phyloP scores from a whole-genome alignment of 2,888 invertebrate species.

The Danaus chrysippus region DNA sequence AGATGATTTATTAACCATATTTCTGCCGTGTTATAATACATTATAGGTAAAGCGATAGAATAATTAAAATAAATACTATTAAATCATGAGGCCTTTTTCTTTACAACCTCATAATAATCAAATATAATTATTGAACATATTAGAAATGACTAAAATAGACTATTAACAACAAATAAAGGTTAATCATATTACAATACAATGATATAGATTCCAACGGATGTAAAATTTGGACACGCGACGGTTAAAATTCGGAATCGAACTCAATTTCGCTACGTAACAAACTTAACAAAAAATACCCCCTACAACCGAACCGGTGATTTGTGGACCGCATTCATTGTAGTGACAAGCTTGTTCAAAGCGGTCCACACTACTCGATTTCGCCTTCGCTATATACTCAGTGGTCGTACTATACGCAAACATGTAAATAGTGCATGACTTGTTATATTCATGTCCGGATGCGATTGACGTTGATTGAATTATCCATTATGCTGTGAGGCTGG shows the following conservation, averaged over 20 bases:
- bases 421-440: constrained; percentile 55
- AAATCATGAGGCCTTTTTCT: too few relatives aligned
- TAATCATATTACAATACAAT: background rate
- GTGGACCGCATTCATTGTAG: constrained; percentile 73
- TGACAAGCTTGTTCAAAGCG: constrained; percentile 66
- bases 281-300: constrained; percentile 65
- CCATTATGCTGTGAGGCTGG: constrained; percentile 40
- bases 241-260: constrained; percentile 60
- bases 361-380: constrained; percentile 53
- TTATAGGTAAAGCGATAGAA: background rate
- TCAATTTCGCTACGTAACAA: constrained; percentile 71
- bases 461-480: constrained; percentile 75
- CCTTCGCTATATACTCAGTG: constrained; percentile 34
- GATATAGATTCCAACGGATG: constrained; percentile 16
- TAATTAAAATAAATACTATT: background rate
- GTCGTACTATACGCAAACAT: constrained; percentile 31
- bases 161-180: too few relatives aligned
- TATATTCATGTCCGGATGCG: constrained; percentile 59
- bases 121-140: too few relatives aligned
- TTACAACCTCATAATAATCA: too few relatives aligned
- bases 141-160: too few relatives aligned
- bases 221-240: constrained; percentile 31
- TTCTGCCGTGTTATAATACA: constrained; percentile 15
- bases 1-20: constrained; percentile 34
- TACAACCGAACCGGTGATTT: constrained; percentile 69